Percentiles rank a stretch among this genome's conserved stretches.
Conservation (phyloP, 1,140 invertebrate species). For the Portunus trituberculatus region DNA sequence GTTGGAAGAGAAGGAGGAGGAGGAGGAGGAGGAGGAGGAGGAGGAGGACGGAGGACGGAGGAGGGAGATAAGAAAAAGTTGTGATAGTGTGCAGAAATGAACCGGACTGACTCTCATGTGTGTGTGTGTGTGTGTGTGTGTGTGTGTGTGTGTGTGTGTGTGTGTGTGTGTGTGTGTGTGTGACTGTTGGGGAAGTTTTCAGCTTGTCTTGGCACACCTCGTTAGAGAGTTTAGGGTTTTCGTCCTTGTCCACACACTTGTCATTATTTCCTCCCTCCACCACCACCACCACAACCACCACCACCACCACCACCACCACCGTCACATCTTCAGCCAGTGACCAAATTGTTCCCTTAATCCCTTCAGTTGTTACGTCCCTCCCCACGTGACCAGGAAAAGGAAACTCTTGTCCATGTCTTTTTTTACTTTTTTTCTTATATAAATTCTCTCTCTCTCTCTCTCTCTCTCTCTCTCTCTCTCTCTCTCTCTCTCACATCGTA, state of each 20-base stretch:
- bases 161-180: slow-evolving; percentile 9
- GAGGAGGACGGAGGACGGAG: too few species aligned
- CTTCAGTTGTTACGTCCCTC: too few species aligned
- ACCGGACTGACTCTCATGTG: too few species aligned
- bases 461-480: neutral
- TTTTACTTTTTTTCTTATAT: neutral
- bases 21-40: too few species aligned
- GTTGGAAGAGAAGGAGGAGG: neutral
- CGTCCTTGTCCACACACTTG: neutral
- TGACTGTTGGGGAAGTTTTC: neutral
- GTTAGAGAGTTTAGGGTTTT: neutral
- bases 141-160: neutral
- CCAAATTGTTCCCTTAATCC: too few species aligned
- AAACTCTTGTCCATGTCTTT: neutral
- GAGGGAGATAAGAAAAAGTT: neutral
- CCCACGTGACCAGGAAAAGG: too few species aligned
- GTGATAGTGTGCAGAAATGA: too few species aligned
- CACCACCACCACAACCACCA: neutral
- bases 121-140: too few species aligned
- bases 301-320: neutral
- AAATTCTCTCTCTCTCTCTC: neutral
- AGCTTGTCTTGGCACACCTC: too few species aligned
- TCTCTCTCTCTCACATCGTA: neutral
- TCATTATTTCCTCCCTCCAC: neutral
- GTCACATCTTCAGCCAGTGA: too few species aligned